Evolutionary conservation across 2,888 invertebrate species (phyloP), one percentile per base, ranked within the genome.

Genomic region (Eurois occulta): DNA sequence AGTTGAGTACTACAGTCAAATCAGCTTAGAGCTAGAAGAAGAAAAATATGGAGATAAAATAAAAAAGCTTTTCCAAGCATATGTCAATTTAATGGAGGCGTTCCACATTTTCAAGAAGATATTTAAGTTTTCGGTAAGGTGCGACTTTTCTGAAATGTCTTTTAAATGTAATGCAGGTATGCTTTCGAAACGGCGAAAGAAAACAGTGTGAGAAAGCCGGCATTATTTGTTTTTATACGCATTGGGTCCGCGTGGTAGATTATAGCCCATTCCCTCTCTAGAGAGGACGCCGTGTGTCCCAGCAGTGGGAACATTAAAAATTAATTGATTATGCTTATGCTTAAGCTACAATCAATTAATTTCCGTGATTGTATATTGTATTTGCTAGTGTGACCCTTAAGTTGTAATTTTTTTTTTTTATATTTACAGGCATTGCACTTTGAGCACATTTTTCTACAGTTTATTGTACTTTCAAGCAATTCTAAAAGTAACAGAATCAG

Each of bases 61-160:
- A 1, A 48, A 46, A n/a, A 78, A 66, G 35, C 65, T 84, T 21
- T 73, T 78, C 10, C 43, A 78, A 78, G 72, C 81, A 24, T 81
- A 81, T 13, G 10, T 21, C 6, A 24, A 62, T 70, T 67, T 84
- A 28, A 70, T 73, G 73, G 60, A 81, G 66, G 79, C 84, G 0
- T 81, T 78, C 41, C 60, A 78, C 35, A 46, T 78, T 41, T 78
- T 35, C 32, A 78, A 84, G 24, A 73, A 60, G 11, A 46, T 84
- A 65, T 81, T 84, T 48, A 52, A 78, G 21, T 79, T 41, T 41
- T 41, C 41, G 41, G 41, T 41, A 41, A 41, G 41, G 41, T 1
- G 41, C 41, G 10, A 10, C 11, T 70, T 41, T n/a, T 35, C 11
- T 8, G 41, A 62, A 7, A 4, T 41, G n/a, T 64, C 2, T 64